Evolutionary conservation across 1,140 invertebrate genomes (phyloP), one percentile per base, ranked within the genome.

Genomic region (Monomorium pharaonis): DNA sequence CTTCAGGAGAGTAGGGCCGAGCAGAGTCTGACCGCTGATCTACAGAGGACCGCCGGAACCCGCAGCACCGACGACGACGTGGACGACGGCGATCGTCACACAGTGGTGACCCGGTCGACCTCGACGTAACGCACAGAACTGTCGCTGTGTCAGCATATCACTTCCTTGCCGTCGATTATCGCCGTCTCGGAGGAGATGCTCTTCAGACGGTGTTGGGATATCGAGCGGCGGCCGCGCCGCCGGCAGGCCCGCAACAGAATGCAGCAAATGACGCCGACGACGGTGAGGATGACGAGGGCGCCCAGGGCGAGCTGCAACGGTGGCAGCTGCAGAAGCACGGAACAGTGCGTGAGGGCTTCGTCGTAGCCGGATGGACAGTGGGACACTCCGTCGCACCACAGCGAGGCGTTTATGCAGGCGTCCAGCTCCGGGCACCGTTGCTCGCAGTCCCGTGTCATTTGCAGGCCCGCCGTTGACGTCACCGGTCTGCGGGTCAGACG

Each of bases 121-220:
- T 98, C 98, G 92, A 98, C 97, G 95, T 98, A 98, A 94, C 97
- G 97, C 95, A 98, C 97, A 97, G 97, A 98, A 97, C 97, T 97
- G 96, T 98, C 97, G 97, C 96, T 97, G 96, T 98, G 98, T 98
- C 98, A 98, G 97, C 98, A 98, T 96, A 98, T 98, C 95, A 98
- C 97, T 95, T 98, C 98, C 94, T 98, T 98, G 89, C 97, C 97
- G 89, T 97, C 97, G 92, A 97, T 96, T 87, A 97, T 97, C 78
- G 97, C 97, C 72, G 97, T 97, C 94, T 97, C 97, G 87, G 96
- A 97, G 83, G 97, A 97, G 16, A 97, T 95, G 87, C 97, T 97
- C 92, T 97, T 97, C 49, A 97, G 95, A 3, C 97, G 96, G 83
- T 97, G 97, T 91, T 97, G 97, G 18, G 97, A 96, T 58, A 97